Conservation (phyloP, 1,140 invertebrate species). For the Chymomyza costata region DNA sequence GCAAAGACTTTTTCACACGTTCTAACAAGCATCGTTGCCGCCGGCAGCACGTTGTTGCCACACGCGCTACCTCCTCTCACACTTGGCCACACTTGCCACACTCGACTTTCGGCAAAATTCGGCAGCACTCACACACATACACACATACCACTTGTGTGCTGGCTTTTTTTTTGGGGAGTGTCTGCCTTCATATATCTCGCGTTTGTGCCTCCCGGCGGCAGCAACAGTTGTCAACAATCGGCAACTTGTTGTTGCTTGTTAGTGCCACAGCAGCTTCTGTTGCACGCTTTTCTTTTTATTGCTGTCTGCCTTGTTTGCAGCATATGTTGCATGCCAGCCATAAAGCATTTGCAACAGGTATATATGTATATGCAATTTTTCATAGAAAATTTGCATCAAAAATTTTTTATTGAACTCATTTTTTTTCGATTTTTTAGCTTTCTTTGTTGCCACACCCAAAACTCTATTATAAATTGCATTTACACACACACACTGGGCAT, state of each 20-base stretch:
- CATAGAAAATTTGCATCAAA: no score
- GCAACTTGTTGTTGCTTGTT: slow-evolving; percentile 59
- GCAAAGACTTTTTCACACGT: slow-evolving; percentile 69
- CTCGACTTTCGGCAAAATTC: slow-evolving; percentile 66
- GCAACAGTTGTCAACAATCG: slow-evolving; percentile 60
- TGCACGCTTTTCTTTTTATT: no score
- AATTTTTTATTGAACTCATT: no score
- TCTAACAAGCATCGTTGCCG: slow-evolving; percentile 56
- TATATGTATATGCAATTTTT: no score
- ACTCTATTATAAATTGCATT: no score
- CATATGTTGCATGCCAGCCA: slow-evolving; percentile 1
- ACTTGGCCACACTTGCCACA: slow-evolving; percentile 19
- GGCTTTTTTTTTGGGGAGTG: no score
- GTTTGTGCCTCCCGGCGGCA: slow-evolving; percentile 10
- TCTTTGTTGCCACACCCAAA: no score
- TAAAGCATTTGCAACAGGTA: slow-evolving; percentile 5
- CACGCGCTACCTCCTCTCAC: not conserved
- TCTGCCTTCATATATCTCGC: no score
- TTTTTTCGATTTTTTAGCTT: no score
- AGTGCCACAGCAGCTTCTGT: no score
- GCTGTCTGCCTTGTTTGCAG: not conserved
- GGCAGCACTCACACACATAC: slow-evolving; percentile 21
- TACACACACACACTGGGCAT: no score
- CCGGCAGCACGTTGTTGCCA: not conserved
- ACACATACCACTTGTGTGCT: slow-evolving; percentile 3